Conservation (phyloP, 2,113 vertebrate genomes). For the Nicator chloris region DNA sequence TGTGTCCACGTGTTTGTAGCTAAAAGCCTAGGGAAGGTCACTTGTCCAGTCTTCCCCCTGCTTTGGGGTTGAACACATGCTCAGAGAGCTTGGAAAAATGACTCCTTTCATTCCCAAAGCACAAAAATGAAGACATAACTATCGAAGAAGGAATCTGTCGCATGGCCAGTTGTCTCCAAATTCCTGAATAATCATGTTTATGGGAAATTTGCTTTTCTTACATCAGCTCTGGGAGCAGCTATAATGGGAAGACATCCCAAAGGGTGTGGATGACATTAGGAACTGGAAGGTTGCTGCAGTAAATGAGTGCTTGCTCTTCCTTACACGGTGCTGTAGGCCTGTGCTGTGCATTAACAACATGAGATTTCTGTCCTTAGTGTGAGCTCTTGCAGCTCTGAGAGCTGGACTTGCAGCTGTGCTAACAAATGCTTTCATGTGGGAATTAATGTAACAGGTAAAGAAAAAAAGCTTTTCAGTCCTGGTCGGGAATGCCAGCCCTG, state of each 20-base stretch:
- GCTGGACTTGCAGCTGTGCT: neutral
- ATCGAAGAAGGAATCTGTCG: neutral
- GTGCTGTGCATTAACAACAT: neutral
- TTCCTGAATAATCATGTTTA: neutral
- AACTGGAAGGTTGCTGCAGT: neutral
- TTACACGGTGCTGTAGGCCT: neutral
- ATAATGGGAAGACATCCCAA: rapidly evolving
- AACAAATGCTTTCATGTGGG: neutral
- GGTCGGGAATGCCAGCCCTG: neutral
- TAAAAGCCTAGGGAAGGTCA: too few relatives aligned
- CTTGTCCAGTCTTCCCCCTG: neutral
- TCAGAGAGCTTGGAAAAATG: neutral
- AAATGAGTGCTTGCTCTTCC: neutral
- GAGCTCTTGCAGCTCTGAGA: neutral
- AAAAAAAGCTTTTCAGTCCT: neutral
- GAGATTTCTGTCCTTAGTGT: neutral
- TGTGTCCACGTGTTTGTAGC: rapidly evolving
- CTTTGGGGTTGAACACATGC: neutral
- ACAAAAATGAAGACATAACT: neutral
- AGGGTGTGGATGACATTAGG: neutral
- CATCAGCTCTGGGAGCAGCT: neutral
- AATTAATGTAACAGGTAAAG: neutral
- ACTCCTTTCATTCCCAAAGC: neutral
- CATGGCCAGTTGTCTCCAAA: neutral
- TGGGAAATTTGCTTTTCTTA: neutral